Evolutionary conservation across 2,113 vertebrate species (phyloP), one percentile per base, ranked within the genome.

Genomic region (Nibea albiflora): DNA sequence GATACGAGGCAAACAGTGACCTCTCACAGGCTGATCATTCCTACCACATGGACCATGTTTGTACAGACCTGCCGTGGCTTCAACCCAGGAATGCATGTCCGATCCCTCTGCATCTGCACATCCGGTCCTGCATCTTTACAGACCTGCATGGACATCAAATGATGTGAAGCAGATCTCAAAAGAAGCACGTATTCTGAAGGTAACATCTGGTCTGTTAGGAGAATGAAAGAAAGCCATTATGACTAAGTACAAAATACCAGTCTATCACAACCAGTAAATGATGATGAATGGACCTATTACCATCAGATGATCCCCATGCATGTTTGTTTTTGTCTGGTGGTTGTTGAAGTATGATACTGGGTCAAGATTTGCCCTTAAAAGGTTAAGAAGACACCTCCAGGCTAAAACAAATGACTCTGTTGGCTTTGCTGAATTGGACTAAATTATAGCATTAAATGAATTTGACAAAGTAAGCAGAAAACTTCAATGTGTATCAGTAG

Each of bases 21-120:
- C 93, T 86, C 83, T 90, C 73, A 49, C 84, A 90, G 75, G 76
- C 83, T 74, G 80, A 90, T 93, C 92, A 92, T 90, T 92, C 86
- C 81, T 49, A 88, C 84, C 92, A 93, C 92, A 93, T 92, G 91
- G 90, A 89, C 87, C 84, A 72, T 92, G 87, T 94, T 94, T 94
- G 86, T 31, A 84, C 78, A 93, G 86, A 88, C 91, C 83, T 85
- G 87, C 82, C 15, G 62, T 65, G 85, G 72, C 87, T 90, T 88
- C 86, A 42, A 62, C 81, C 80, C 80, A 90, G 90, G 93, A 93
- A 93, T 93, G 92, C 91, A 93, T 93, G 91, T 94, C 91, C 22
- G 82, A 90, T 91, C 88, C 28, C 42, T 82, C 62, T 17, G 57
- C 80, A 90, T 90, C 85, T 81, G 67, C 58, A 68, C 69, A 73